phyloP scores from a whole-genome alignment of 1,140 invertebrate species.

The Dryas iulia region DNA sequence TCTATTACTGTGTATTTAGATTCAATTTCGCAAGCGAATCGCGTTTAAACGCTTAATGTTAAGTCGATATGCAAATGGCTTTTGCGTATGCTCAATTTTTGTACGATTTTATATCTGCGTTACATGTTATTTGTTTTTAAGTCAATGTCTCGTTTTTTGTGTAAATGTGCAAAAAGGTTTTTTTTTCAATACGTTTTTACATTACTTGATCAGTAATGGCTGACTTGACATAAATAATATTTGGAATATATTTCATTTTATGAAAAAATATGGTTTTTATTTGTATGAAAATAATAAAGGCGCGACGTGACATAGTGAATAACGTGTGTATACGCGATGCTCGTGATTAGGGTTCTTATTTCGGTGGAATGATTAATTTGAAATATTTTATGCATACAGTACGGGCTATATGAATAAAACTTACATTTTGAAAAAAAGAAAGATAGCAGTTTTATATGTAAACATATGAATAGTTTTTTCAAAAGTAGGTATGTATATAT shows the following conservation, averaged over 20 bases:
- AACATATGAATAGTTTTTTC: no score
- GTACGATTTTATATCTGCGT: slow-evolving; percentile 13
- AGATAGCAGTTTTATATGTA: no score
- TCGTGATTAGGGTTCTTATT: no score
- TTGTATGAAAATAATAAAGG: no score
- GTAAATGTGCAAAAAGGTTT: neutral
- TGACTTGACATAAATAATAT: neutral
- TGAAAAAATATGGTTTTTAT: no score
- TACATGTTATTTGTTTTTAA: slow-evolving; percentile 12
- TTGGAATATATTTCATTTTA: neutral
- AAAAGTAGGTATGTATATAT: no score
- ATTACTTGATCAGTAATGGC: neutral
- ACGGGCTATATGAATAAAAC: no score
- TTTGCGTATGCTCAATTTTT: slow-evolving; percentile 35
- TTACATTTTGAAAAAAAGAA: no score
- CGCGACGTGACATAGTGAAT: no score
- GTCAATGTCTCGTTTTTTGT: neutral
- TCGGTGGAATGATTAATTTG: no score
- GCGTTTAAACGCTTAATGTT: slow-evolving; percentile 16
- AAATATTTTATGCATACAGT: no score
- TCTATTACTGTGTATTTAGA: slow-evolving; percentile 29
- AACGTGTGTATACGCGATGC: no score
- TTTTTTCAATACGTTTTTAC: neutral
- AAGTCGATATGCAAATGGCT: slow-evolving; percentile 38
- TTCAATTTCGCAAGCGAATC: slow-evolving; percentile 21